Evolutionary conservation across 2,113 vertebrate species (phyloP), one percentile per base, ranked within the genome.

Genomic region (Azemiops feae): DNA sequence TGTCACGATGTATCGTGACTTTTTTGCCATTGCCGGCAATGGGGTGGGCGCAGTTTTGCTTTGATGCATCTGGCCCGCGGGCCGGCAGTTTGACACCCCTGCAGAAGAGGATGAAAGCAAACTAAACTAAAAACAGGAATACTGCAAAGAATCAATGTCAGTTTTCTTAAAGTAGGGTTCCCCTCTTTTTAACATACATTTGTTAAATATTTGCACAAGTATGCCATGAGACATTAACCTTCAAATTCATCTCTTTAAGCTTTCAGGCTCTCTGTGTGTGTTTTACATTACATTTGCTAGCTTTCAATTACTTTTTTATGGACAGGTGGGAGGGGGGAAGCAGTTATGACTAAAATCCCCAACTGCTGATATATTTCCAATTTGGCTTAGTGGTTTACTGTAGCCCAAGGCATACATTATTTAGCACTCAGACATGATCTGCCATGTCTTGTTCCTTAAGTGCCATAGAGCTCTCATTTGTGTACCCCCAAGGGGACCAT

Each of bases 401-500:
- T 97, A 86, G 96, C 96, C 55, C 18, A 89, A 96, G 95, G 95
- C 95, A 96, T 97, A 96, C 97, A 97, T 97, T 96, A 96, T 93
- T 93, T 96, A 96, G 94, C 93, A 96, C 96, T 96, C 95, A 93
- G 92, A 95, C 96, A 96, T 85, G 88, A 94, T 94, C 96, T 97
- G 95, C 96, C 96, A 97, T 96, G 96, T 95, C 96, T 95, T 69
- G 94, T 69, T 96, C 96, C 94, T 96, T 96, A 97, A 97, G 95
- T 92, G 96, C 95, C 95, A 96, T 89, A 93, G 93, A 95, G 95
- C 94, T 96, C 93, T 92, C 96, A 94, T 96, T 96, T 94, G 95
- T 94, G 91, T 93, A 94, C 57, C 94, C 95, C 96, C 96, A 91
- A 45, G 60, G 91, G 94, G 45, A 74, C 95, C 52, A 58, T 74